These are phyloP conservation scores for Onchidella celtica DNA, from an alignment of 2,888 invertebrate genomes.

Conservation along the genomic window DNA sequence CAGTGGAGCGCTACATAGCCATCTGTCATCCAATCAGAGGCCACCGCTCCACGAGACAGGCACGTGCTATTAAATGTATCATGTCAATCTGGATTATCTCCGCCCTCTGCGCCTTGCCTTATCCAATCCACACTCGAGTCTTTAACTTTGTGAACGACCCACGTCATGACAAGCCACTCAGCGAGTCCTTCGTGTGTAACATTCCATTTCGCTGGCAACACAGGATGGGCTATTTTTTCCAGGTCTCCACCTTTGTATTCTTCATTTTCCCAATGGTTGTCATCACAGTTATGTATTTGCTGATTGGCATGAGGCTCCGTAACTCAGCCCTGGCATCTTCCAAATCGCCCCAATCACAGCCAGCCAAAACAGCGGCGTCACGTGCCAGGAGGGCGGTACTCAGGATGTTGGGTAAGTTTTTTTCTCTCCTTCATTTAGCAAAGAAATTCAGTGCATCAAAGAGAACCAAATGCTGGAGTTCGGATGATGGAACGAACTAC, in stretches of 20 bases:
- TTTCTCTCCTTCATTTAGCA: not conserved
- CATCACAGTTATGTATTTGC: slow-evolving; percentile 87
- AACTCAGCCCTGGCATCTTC: slow-evolving; percentile 50
- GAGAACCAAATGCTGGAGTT: too few species aligned
- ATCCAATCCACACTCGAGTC: slow-evolving; percentile 72
- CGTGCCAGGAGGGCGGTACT: slow-evolving; percentile 68
- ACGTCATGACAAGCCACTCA: slow-evolving; percentile 57
- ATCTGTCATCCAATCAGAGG: slow-evolving; percentile 93
- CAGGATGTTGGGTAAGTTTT: slow-evolving; percentile 75
- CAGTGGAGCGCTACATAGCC: slow-evolving; percentile 92
- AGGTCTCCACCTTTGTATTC: slow-evolving; percentile 90
- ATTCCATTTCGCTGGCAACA: slow-evolving; percentile 67
- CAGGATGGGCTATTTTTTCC: slow-evolving; percentile 83
- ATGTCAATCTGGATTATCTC: slow-evolving; percentile 89
- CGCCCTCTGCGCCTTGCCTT: slow-evolving; percentile 85
- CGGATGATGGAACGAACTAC: too few species aligned
- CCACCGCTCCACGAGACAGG: slow-evolving; percentile 90
- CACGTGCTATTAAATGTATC: slow-evolving; percentile 90
- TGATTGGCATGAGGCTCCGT: slow-evolving; percentile 72
- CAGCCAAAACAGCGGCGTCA: slow-evolving; percentile 49
- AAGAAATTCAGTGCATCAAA: too few species aligned
- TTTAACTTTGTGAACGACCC: slow-evolving; percentile 66
- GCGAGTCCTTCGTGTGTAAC: slow-evolving; percentile 73
- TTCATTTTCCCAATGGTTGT: slow-evolving; percentile 88
- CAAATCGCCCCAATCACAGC: slow-evolving; percentile 46